phyloP scores from a whole-genome alignment of 2,113 vertebrate genomes.

The zebrafish (Danio rerio) region GRCz12tu NC_133192.1:20338001-20338500 shows the following conservation, averaged over 20 bases:
- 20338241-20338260: constrained; percentile 29
- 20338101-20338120: no score
- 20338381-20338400: neutral
- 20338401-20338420: neutral
- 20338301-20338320: constrained; percentile 17
- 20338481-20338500: neutral
- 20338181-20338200: no score
- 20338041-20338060: no score
- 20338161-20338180: no score
- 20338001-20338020: no score
- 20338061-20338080: no score
- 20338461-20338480: neutral
- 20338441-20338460: neutral
- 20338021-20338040: no score
- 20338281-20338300: constrained; percentile 9
- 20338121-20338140: no score
- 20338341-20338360: neutral
- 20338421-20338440: neutral
- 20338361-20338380: constrained; percentile 26
- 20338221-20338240: neutral
- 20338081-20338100: no score
- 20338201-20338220: no score
- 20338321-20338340: constrained; percentile 18
- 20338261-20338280: constrained; percentile 17
- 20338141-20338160: no score